Conservation (phyloP, 2,888 invertebrate species). For the Balanococcus diminutus region DNA sequence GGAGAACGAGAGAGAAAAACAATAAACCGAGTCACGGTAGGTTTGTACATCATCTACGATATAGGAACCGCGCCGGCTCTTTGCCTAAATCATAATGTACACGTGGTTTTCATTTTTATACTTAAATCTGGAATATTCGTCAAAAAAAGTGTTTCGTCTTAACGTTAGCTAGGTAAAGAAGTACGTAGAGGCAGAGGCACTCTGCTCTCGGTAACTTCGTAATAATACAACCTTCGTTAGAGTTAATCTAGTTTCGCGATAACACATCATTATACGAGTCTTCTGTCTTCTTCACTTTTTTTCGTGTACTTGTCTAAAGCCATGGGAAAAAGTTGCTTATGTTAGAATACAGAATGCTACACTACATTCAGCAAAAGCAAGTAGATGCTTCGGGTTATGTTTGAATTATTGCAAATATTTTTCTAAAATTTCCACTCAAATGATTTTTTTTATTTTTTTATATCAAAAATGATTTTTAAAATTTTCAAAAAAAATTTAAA, state of each 20-base stretch:
- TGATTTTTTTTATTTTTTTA: no score
- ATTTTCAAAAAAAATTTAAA: background rate
- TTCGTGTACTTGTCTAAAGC: background rate
- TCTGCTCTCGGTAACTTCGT: background rate
- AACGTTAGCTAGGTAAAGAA: background rate
- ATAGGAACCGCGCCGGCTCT: constrained; percentile 3
- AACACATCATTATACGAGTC: background rate
- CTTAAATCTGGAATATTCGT: constrained; percentile 39
- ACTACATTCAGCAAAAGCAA: background rate
- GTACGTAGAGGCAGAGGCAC: no score
- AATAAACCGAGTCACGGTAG: constrained; percentile 38
- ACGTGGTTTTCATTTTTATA: constrained; percentile 21
- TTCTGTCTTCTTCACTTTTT: background rate
- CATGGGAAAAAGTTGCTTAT: background rate
- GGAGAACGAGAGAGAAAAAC: background rate
- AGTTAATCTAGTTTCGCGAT: constrained; percentile 33
- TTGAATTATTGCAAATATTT: no score
- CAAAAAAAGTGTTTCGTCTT: background rate
- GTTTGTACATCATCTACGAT: constrained; percentile 5
- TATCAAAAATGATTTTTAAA: no score
- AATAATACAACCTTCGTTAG: constrained; percentile 15
- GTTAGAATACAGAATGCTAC: no score
- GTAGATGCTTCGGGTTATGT: background rate
- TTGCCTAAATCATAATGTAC: constrained; percentile 24
- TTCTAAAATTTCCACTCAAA: no score